A percentile compares a stretch with the other conserved stretches of the same genome.
Evolutionary conservation across 2,797 vertebrate genomes (phyloP).

Genomic region (Bothrops alternatus): DNA sequence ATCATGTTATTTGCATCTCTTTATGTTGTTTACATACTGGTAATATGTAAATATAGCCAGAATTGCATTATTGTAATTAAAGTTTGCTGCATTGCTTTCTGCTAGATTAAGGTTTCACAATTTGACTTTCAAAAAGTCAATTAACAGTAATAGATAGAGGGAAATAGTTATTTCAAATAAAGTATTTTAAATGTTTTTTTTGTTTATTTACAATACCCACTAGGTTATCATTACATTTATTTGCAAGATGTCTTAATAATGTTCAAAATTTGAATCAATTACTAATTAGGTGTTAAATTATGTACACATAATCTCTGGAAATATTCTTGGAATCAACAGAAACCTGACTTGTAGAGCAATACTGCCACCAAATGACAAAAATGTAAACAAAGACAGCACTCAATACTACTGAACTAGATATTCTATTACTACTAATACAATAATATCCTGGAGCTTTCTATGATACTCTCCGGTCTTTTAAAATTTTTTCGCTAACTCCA

Average conservation of each 20-base stretch:
- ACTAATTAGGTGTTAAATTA: neutral
- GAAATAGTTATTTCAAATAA: neutral
- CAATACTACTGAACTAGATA: neutral
- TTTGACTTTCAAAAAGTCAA: neutral
- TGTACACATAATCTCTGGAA: neutral
- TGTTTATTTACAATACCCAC: neutral
- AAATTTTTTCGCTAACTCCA: neutral
- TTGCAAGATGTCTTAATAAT: neutral
- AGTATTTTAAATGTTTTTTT: neutral
- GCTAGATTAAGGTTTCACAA: neutral
- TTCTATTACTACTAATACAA: neutral
- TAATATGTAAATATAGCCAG: neutral
- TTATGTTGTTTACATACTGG: neutral
- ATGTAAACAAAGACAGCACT: constrained; percentile 9
- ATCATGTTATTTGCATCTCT: neutral
- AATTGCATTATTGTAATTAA: neutral
- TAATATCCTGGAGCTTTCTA: neutral
- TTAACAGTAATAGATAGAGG: neutral
- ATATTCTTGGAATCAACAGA: neutral
- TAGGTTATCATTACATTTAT: neutral
- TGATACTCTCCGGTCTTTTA: neutral
- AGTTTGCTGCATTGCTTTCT: neutral
- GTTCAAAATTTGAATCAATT: neutral
- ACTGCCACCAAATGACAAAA: constrained; percentile 65
- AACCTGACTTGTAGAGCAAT: constrained; percentile 36